These are phyloP conservation scores for Enteromius viviparus DNA, from an alignment of 2,797 vertebrate species.

Conservation along the genomic window DNA sequence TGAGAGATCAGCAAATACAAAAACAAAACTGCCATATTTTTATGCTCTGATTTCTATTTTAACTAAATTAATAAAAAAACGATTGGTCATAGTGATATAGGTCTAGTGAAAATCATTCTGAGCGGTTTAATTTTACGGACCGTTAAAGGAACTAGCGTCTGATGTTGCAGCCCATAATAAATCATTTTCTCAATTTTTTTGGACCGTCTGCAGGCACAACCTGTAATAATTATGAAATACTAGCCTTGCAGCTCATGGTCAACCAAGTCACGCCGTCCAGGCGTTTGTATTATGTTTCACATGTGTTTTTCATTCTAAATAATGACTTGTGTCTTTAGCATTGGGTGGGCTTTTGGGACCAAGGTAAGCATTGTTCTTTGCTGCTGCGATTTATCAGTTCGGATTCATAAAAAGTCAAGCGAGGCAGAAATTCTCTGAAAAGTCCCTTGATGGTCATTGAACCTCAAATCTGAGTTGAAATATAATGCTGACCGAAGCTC, in stretches of 20 bases:
- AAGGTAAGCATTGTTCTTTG: slow-evolving; percentile 58
- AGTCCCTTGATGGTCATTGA: slow-evolving; percentile 10
- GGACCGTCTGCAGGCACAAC: slow-evolving; percentile 62
- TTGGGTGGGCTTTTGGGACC: slow-evolving; percentile 60
- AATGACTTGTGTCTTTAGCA: slow-evolving; percentile 70
- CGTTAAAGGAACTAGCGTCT: slow-evolving; percentile 58
- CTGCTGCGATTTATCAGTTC: slow-evolving; percentile 38
- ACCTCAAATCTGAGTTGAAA: slow-evolving; percentile 43
- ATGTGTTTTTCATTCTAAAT: slow-evolving; percentile 75
- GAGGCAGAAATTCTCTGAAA: slow-evolving; percentile 11
- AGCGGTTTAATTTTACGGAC: slow-evolving; percentile 54
- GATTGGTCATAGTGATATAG: slow-evolving; percentile 39
- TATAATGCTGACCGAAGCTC: slow-evolving; percentile 9
- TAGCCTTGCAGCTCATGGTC: slow-evolving; percentile 61
- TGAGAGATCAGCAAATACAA: not conserved
- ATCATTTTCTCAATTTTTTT: slow-evolving; percentile 68
- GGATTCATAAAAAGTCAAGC: slow-evolving; percentile 10
- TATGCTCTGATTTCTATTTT: not conserved
- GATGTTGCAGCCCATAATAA: slow-evolving; percentile 63
- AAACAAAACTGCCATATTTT: not conserved
- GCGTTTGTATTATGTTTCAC: slow-evolving; percentile 55
- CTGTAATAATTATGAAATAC: slow-evolving; percentile 63
- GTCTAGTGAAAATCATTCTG: slow-evolving; percentile 46
- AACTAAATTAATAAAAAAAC: slow-evolving; percentile 41
- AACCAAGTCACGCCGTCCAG: slow-evolving; percentile 66